Conservation (phyloP, 1,140 invertebrate species). For the Lucilia sericata region DNA sequence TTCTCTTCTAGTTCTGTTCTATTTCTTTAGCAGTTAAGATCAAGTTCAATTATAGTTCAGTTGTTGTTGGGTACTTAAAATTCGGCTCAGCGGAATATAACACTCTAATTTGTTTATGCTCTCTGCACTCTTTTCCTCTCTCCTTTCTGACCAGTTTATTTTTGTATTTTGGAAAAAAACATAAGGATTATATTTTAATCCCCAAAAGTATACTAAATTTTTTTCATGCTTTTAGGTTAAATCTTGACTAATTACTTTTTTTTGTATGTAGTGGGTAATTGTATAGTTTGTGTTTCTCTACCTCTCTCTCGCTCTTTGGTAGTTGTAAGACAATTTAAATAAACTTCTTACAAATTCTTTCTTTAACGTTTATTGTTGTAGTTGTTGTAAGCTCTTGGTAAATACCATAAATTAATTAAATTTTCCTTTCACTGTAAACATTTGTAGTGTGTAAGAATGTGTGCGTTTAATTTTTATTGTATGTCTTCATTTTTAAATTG, state of each 20-base stretch:
- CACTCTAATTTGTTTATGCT: too few species aligned
- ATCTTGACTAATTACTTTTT: conserved; percentile 16
- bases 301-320: too few species aligned
- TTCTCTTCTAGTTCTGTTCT: too few species aligned
- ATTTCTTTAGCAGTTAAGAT: too few species aligned
- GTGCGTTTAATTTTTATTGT: background rate
- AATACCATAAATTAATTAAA: conserved; percentile 25
- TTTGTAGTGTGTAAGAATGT: background rate
- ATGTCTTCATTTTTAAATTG: background rate
- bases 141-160: background rate
- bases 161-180: background rate
- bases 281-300: background rate
- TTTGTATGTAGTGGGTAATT: background rate
- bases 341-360: too few species aligned
- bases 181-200: background rate
- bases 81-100: too few species aligned
- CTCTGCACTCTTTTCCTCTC: background rate
- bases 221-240: background rate
- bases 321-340: background rate
- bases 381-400: background rate
- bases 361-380: too few species aligned
- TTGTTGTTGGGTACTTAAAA: too few species aligned
- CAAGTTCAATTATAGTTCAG: too few species aligned
- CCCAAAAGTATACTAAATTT: conserved; percentile 10
- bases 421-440: background rate